These are phyloP conservation scores for Oreocharis arfaki DNA, from an alignment of 2,113 vertebrate genomes.

Conservation along the genomic window DNA sequence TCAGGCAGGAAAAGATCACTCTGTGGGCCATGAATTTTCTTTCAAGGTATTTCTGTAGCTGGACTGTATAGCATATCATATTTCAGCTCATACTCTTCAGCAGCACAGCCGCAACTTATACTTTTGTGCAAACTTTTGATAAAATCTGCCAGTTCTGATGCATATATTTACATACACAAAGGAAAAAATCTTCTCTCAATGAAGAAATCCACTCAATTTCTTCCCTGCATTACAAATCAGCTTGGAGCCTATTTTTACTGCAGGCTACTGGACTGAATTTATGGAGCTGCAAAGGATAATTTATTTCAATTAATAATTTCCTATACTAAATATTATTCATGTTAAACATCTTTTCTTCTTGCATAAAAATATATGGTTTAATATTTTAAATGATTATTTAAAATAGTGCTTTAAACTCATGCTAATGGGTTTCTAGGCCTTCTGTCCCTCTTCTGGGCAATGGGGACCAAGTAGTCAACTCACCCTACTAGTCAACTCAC, in stretches of 20 bases:
- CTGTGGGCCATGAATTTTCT: neutral
- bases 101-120: neutral
- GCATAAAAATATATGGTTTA: slow-evolving; percentile 46
- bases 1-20: neutral
- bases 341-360: slow-evolving; percentile 42
- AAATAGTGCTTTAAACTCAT: neutral
- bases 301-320: slow-evolving; percentile 63
- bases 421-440: neutral
- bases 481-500: neutral
- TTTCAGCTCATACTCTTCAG: neutral
- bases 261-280: slow-evolving; percentile 35
- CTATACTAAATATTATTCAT: slow-evolving; percentile 52
- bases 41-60: neutral
- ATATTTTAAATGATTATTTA: slow-evolving; percentile 58
- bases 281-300: slow-evolving; percentile 40
- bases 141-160: neutral
- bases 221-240: slow-evolving; percentile 41
- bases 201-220: slow-evolving; percentile 15
- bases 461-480: neutral
- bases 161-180: neutral
- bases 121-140: neutral
- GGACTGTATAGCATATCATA: neutral
- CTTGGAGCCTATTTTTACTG: slow-evolving; percentile 45
- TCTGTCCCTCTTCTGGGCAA: neutral
- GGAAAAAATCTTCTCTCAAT: neutral